phyloP scores from a whole-genome alignment of 2,113 vertebrate genomes.

The Grus americana region DNA sequence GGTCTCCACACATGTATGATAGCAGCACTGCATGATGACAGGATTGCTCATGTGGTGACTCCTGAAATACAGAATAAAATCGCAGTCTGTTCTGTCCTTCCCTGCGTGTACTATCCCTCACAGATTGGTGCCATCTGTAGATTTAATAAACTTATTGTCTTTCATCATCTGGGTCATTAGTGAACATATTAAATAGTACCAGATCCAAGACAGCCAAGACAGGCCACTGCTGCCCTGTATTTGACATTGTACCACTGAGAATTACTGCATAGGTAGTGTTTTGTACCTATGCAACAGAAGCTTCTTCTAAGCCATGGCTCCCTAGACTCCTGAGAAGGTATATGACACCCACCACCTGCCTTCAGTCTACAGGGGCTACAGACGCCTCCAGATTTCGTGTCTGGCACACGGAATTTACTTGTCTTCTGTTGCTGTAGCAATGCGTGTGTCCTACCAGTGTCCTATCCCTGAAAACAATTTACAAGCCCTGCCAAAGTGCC shows the following conservation, averaged over 20 bases:
- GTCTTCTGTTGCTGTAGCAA: neutral
- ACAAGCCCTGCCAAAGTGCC: neutral
- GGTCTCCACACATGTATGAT: accelerated
- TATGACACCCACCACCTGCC: neutral
- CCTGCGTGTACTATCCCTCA: neutral
- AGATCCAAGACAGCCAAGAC: neutral
- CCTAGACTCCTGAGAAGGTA: neutral
- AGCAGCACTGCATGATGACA: neutral
- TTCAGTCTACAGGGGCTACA: neutral
- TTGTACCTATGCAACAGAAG: neutral
- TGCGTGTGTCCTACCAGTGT: accelerated
- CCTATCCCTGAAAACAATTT: neutral
- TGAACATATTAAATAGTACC: neutral
- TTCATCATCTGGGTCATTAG: neutral
- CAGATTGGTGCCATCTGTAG: neutral
- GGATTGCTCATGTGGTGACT: neutral
- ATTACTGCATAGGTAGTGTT: neutral
- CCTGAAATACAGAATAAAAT: neutral
- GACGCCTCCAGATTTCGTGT: neutral
- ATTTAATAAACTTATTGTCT: neutral
- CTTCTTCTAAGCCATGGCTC: neutral
- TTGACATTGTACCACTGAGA: neutral
- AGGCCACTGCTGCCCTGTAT: neutral
- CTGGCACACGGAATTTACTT: neutral
- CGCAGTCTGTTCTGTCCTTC: neutral